Evolutionary conservation across 2,888 invertebrate genomes (phyloP), one percentile per base, ranked within the genome.

Genomic region (Mythimna vitellina): DNA sequence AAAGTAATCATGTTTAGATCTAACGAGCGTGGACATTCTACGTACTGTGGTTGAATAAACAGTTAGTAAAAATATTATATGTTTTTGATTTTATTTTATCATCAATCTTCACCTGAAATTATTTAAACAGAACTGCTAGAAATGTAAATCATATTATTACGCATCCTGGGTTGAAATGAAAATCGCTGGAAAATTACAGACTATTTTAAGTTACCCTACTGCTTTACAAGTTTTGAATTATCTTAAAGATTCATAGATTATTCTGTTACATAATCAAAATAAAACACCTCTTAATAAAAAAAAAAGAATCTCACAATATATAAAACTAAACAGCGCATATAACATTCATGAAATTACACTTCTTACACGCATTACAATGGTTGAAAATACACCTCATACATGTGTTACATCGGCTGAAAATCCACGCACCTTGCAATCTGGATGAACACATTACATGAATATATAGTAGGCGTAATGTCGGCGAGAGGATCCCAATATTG

Each of bases 11-110:
- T 83, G 82, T 84, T 74, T 79, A 84, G 73, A 80, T 82, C 76
- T 82, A 86, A 80, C 79, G 80, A 90, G 88, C 89, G 92, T 89
- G 91, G 89, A 86, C 76, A 80, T 81, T 92, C 91, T 91, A 89
- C 89, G 87, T 88, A 76, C 91, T 92, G 92, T 94, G 95, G 95
- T 95, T 94, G 88, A 93, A 94, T 95, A 95, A 94, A 95, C 92
- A 89, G 93, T 94, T 95, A 95, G 95, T 91, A 92, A 95, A 94
- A 90, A 86, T 87, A 81, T 74, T 73, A 51, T 75, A 65, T 79
- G 87, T 87, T 91, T 89, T 92, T 89, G 77, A 85, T 85, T 89
- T 84, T 63, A 53, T 76, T 65, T 69, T 65, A 25, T 46, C 38
- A 35, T 69, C 29, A 65, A 35, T 51, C 14, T 38, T 49, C 35